Evolutionary conservation across 2,888 invertebrate genomes (phyloP), one percentile per base, ranked within the genome.

Genomic region (Ypsolopha scabrella): DNA sequence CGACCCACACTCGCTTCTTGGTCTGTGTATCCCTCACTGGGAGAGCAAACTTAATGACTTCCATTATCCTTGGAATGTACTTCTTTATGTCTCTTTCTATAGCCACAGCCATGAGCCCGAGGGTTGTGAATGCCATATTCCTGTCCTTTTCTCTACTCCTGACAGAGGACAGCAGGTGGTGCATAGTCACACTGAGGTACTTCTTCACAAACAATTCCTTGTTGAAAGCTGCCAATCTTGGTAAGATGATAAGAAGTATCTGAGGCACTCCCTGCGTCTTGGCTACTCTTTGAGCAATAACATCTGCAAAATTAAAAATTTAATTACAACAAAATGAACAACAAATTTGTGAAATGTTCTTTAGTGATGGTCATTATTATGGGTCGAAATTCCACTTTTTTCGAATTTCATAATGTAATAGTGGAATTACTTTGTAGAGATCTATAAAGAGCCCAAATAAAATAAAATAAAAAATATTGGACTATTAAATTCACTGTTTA

Each of bases 211-310:
- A 98, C 53, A 89, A 89, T 6, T 92, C 90, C 54, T 92, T 93
- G 70, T 96, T 93, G 65, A 98, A 97, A n/a, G 98, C 96, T 6
- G 97, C 98, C 50, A 98, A 80, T 58, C 98, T 89, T 0, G 99
- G 99, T 54, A 99, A 86, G 48, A 99, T 90, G 41, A 92, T 91
- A 53, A 98, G 88, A 10, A 99, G 77, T 0, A 94, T 92, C 67
- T 95, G 94, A 60, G 98, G 97, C 24, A 98, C 94, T 70, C 94
- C 92, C 6, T 90, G 85, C 50, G 92, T 94, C 61, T 93, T 91
- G 0, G 93, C 91, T 50, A 88, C 77, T 53, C 94, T 89, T 64
- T 96, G 95, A 41, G 91, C 90, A 79, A 98, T 88, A 3, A 96
- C 93, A 79, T 94, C 91, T 67, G 85, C 65, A 80, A 81, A 52